Conservation (phyloP, 2,888 invertebrate genomes). For the Patella ulyssiponensis region DNA sequence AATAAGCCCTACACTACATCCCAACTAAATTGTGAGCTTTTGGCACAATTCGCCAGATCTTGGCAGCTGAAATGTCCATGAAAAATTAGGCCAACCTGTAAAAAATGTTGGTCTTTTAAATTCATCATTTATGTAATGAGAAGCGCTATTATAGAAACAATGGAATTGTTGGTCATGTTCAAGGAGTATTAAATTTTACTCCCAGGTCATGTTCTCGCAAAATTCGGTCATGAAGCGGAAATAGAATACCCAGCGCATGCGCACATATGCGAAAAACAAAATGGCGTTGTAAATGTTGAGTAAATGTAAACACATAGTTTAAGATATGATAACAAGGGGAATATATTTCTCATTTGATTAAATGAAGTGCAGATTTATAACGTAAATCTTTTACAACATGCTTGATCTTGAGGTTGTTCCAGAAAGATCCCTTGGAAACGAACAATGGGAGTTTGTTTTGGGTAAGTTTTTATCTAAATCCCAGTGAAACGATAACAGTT, state of each 20-base stretch:
- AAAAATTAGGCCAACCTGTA: too few species aligned
- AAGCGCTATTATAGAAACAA: too few species aligned
- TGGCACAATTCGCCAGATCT: too few species aligned
- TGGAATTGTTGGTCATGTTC: too few species aligned
- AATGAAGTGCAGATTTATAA: conserved; percentile 16
- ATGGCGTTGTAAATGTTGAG: conserved; percentile 47
- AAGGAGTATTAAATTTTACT: too few species aligned
- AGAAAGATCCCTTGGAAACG: conserved; percentile 88
- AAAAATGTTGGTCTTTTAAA: too few species aligned
- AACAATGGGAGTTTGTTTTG: conserved; percentile 97
- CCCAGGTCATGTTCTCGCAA: too few species aligned
- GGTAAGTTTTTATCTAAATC: conserved; percentile 77
- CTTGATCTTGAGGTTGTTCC: conserved; percentile 97
- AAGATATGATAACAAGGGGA: conserved; percentile 27
- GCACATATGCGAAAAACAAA: conserved; percentile 52
- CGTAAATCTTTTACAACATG: conserved; percentile 76
- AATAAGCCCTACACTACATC: too few species aligned
- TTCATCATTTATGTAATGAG: too few species aligned
- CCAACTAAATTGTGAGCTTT: too few species aligned
- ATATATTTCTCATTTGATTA: conserved; percentile 12
- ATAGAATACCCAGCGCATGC: neutral
- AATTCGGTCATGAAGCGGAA: conserved; percentile 5
- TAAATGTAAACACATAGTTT: conserved; percentile 30
- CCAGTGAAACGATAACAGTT: neutral
- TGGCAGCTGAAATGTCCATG: too few species aligned